Conservation (phyloP, 2,888 invertebrate species). For the Drosophila limbata region DNA sequence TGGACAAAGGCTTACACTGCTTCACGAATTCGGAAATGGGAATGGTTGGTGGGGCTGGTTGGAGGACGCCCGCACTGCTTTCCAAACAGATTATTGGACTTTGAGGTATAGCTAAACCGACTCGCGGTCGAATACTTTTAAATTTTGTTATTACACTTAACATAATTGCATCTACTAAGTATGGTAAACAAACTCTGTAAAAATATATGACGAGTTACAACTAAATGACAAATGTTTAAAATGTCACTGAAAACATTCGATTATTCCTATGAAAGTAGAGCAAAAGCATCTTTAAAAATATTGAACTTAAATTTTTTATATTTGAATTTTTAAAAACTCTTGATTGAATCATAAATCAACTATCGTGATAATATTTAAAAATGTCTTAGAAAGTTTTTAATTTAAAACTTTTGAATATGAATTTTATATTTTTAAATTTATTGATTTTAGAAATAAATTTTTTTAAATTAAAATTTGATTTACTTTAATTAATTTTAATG, state of each 20-base stretch:
- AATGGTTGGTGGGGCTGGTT: constrained; percentile 1
- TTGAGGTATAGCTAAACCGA: not conserved
- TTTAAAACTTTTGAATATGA: too few species aligned
- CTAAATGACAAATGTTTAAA: constrained; percentile 11
- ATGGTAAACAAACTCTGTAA: not conserved
- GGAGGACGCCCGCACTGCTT: not conserved
- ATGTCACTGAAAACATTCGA: not conserved
- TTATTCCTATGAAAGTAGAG: not conserved
- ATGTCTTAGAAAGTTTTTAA: too few species aligned
- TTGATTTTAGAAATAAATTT: too few species aligned
- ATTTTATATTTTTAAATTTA: too few species aligned
- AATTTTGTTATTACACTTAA: constrained; percentile 49
- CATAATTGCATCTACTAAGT: constrained; percentile 27
- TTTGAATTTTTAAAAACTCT: too few species aligned
- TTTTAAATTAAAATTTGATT: too few species aligned
- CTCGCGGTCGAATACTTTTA: constrained; percentile 20
- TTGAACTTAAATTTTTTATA: too few species aligned
- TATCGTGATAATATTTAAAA: too few species aligned
- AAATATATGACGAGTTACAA: not conserved
- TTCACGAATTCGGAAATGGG: constrained; percentile 5
- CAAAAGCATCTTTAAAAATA: too few species aligned
- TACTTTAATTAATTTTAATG: too few species aligned
- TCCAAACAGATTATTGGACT: constrained; percentile 7
- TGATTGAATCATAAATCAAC: too few species aligned
- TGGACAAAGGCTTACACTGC: constrained; percentile 6